A percentile compares a stretch with the other conserved stretches of the same genome.
phyloP scores from a whole-genome alignment of 2,888 invertebrate genomes.

The Theodoxus fluviatilis region DNA sequence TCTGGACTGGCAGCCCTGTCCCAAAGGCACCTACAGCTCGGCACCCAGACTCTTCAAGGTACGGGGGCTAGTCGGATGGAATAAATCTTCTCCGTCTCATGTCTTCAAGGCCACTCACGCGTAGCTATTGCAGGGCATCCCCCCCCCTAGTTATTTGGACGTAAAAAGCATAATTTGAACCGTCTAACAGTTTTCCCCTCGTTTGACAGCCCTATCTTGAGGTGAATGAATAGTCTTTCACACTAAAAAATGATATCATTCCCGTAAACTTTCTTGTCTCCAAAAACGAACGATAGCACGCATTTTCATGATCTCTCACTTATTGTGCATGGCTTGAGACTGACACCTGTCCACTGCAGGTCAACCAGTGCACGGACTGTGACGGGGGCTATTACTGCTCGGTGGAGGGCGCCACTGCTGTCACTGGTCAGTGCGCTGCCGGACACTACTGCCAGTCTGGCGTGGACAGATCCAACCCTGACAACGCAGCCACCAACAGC shows the following conservation, averaged over 20 bases:
- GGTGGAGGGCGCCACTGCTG: constrained; percentile 46
- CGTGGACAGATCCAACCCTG: constrained; percentile 58
- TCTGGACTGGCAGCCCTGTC: constrained; percentile 56
- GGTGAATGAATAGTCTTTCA: too few relatives aligned
- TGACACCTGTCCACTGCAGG: too few relatives aligned
- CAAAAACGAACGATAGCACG: background rate
- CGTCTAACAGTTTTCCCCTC: too few relatives aligned
- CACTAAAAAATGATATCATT: too few relatives aligned
- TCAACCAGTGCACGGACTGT: constrained; percentile 60
- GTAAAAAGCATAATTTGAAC: too few relatives aligned
- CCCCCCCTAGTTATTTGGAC: too few relatives aligned
- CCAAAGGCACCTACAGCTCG: constrained; percentile 58
- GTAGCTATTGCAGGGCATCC: too few relatives aligned
- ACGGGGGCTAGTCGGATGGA: background rate
- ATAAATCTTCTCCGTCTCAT: background rate
- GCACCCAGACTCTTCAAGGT: constrained; percentile 53
- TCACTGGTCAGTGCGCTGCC: constrained; percentile 51
- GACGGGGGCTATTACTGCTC: constrained; percentile 55
- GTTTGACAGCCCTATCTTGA: too few relatives aligned
- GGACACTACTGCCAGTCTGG: constrained; percentile 62
- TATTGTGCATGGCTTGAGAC: too few relatives aligned
- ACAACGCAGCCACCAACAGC: constrained; percentile 53
- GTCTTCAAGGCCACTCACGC: too few relatives aligned
- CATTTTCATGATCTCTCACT: background rate
- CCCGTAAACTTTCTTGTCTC: too few relatives aligned